Conservation (phyloP, 2,888 invertebrate species). For the Alloplasta piceator region DNA sequence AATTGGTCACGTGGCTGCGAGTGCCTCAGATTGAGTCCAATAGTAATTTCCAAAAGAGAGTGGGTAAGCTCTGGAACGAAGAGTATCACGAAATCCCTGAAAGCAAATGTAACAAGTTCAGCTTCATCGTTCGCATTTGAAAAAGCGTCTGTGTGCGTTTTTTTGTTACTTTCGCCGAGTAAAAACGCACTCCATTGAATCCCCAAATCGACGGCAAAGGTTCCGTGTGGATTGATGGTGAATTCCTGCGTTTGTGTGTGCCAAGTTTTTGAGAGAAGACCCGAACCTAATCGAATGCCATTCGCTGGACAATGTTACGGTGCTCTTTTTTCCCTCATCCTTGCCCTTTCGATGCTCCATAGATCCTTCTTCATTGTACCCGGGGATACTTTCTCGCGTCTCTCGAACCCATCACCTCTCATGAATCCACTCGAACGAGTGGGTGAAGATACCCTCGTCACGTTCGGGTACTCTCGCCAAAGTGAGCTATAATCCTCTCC, state of each 20-base stretch:
- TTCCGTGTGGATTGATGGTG: background rate
- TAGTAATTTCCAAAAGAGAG: slow-evolving; percentile 31
- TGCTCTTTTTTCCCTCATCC: slow-evolving; percentile 11
- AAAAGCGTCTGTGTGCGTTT: background rate
- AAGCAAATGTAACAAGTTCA: slow-evolving; percentile 15
- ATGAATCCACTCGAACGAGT: slow-evolving; percentile 1
- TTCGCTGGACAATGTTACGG: slow-evolving; percentile 23
- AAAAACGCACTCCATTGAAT: slow-evolving; percentile 25
- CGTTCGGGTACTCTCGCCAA: slow-evolving; percentile 11
- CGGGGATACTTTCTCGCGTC: slow-evolving; percentile 3
- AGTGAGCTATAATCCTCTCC: too few relatives aligned
- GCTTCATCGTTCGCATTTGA: background rate
- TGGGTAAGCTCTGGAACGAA: slow-evolving; percentile 4
- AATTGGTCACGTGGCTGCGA: slow-evolving; percentile 80
- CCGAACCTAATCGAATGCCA: slow-evolving; percentile 30
- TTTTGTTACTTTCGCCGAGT: slow-evolving; percentile 1
- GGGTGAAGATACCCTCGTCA: slow-evolving; percentile 31
- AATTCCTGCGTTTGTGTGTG: background rate
- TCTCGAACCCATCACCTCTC: background rate
- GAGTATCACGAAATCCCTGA: slow-evolving; percentile 11
- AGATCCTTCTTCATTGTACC: slow-evolving; percentile 26
- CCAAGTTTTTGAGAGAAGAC: slow-evolving; percentile 1
- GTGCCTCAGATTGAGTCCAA: slow-evolving; percentile 72
- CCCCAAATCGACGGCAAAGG: background rate
- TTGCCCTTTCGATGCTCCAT: background rate